Conservation (phyloP, 2,888 invertebrate species). For the Bibio marci region DNA sequence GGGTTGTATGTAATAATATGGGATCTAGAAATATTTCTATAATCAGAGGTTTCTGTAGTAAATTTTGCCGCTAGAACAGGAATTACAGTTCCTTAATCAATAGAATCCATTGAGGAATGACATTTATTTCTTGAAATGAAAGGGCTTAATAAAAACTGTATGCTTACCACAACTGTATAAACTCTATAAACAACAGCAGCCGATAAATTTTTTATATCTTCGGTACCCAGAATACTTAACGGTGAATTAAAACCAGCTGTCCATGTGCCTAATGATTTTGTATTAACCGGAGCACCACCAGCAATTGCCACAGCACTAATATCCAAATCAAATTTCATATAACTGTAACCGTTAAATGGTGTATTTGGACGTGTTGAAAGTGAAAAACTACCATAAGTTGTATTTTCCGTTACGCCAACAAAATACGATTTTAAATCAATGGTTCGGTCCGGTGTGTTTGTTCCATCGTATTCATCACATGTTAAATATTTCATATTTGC, state of each 20-base stretch:
- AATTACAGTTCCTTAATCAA: no score
- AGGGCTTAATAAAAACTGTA: no score
- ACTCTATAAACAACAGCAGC: slow-evolving; percentile 75
- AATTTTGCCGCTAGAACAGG: no score
- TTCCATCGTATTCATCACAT: slow-evolving; percentile 64
- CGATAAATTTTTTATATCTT: slow-evolving; percentile 53
- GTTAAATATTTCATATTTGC: slow-evolving; percentile 52
- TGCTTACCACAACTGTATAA: slow-evolving; percentile 59
- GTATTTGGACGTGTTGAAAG: slow-evolving; percentile 40
- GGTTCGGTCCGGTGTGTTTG: slow-evolving; percentile 53
- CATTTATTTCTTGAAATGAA: no score
- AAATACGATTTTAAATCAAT: slow-evolving; percentile 53
- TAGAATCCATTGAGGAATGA: no score
- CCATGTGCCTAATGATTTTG: slow-evolving; percentile 58
- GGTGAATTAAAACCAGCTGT: slow-evolving; percentile 53
- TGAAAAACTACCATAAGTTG: slow-evolving; percentile 50
- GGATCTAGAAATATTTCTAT: no score
- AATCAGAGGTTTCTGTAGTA: no score
- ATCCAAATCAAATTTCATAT: slow-evolving; percentile 57
- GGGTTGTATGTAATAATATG: no score
- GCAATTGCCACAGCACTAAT: slow-evolving; percentile 52
- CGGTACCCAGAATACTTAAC: slow-evolving; percentile 44
- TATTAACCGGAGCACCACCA: slow-evolving; percentile 54
- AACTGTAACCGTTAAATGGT: slow-evolving; percentile 49
- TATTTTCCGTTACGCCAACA: slow-evolving; percentile 44